Evolutionary conservation across 2,888 invertebrate species (phyloP).

Genomic region (Caenorhabditis becei): DNA sequence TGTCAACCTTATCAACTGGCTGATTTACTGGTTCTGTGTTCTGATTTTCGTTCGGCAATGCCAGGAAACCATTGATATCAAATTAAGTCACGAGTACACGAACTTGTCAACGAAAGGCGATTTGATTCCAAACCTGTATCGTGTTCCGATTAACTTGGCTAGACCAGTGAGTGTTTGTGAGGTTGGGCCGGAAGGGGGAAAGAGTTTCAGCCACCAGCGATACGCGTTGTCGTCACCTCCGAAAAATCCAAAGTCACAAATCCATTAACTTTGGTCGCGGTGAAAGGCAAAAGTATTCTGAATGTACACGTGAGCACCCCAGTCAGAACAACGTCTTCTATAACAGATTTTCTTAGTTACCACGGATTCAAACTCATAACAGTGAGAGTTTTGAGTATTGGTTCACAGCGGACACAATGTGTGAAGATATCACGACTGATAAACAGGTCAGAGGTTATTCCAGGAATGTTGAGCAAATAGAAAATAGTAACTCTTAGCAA

Average conservation of each 20-base stretch:
- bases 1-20: background rate
- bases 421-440: conserved; percentile 1
- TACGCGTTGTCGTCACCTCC: conserved; percentile 17
- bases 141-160: background rate
- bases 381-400: conserved; percentile 4
- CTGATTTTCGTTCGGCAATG: background rate
- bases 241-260: background rate
- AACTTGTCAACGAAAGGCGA: conserved; percentile 25
- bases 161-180: background rate
- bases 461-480: too few species aligned
- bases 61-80: conserved; percentile 10
- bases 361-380: conserved; percentile 14
- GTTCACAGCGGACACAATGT: conserved; percentile 27
- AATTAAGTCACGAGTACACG: conserved; percentile 13
- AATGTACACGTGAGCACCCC: background rate
- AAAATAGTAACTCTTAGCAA: too few species aligned
- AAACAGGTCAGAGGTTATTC: conserved; percentile 1
- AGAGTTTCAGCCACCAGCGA: conserved; percentile 12
- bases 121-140: conserved; percentile 24
- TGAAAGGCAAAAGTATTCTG: conserved; percentile 17
- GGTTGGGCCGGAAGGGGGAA: background rate
- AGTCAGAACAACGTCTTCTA: background rate
- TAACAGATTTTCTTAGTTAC: conserved; percentile 10
- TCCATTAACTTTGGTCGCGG: conserved; percentile 18
- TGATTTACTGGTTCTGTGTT: background rate